These are phyloP conservation scores for Epinephelus malabaricus DNA, from an alignment of 2,797 vertebrate genomes.

Conservation along the genomic window DNA sequence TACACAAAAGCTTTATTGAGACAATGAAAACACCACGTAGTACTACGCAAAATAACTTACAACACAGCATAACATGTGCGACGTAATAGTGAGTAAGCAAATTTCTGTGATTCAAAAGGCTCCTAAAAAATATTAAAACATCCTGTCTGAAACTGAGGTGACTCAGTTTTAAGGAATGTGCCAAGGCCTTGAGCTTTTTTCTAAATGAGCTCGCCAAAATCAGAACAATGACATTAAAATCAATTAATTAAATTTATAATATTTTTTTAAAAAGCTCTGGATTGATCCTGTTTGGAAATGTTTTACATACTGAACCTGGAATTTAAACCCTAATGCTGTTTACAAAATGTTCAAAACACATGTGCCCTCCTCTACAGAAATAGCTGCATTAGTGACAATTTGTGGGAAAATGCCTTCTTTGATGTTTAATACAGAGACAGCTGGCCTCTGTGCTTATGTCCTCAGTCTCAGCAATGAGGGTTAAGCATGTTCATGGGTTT, in stretches of 20 bases:
- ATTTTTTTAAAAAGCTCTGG: not conserved
- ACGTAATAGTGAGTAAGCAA: not conserved
- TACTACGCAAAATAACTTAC: not conserved
- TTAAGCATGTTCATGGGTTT: slow-evolving; percentile 68
- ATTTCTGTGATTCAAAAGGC: not conserved
- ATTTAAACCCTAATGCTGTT: not conserved
- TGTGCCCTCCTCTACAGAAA: slow-evolving; percentile 14
- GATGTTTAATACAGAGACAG: not conserved
- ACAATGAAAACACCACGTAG: not conserved
- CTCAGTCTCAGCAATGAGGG: slow-evolving; percentile 6
- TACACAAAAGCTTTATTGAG: not conserved
- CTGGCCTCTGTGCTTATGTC: not conserved
- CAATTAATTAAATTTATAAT: not conserved
- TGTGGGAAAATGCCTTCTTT: not conserved
- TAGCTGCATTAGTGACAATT: not conserved
- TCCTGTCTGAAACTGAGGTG: not conserved
- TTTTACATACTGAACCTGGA: not conserved
- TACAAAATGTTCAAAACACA: not conserved
- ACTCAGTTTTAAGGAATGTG: not conserved
- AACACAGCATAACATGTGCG: not conserved
- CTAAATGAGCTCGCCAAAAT: not conserved
- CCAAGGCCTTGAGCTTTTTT: not conserved
- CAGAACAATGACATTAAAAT: slow-evolving; percentile 1
- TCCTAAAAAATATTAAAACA: not conserved
- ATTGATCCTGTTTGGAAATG: not conserved